phyloP scores from a whole-genome alignment of 1,140 invertebrate species.

The Stenopsyche tienmushanensis region DNA sequence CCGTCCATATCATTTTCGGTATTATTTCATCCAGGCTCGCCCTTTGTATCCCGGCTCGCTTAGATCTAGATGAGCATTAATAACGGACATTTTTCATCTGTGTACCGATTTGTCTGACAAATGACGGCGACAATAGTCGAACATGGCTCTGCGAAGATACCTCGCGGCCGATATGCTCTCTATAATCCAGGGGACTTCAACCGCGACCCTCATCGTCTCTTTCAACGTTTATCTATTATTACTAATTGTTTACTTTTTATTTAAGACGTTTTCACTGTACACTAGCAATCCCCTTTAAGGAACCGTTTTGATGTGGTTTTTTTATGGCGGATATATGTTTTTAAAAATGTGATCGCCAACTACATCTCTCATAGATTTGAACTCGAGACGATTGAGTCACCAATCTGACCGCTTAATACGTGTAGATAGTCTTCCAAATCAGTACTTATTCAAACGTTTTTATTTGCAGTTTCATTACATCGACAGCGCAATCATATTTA shows the following conservation, averaged over 20 bases:
- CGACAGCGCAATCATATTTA: too few relatives aligned
- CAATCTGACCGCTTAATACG: too few relatives aligned
- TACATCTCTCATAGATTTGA: too few relatives aligned
- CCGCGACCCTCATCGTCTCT: background rate
- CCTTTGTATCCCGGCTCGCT: slow-evolving; percentile 3
- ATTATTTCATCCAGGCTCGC: slow-evolving; percentile 10
- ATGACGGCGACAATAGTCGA: slow-evolving; percentile 39
- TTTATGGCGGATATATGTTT: too few relatives aligned
- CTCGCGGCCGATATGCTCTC: background rate
- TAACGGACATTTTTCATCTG: slow-evolving; percentile 39
- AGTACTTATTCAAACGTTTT: too few relatives aligned
- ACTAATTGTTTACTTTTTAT: background rate
- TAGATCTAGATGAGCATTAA: slow-evolving; percentile 26
- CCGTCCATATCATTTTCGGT: slow-evolving; percentile 22
- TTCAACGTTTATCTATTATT: background rate
- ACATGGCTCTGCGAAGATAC: slow-evolving; percentile 6
- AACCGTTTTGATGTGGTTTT: too few relatives aligned
- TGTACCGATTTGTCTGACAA: slow-evolving; percentile 40
- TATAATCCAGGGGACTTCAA: slow-evolving; percentile 9
- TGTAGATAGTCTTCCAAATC: too few relatives aligned
- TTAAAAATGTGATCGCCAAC: too few relatives aligned
- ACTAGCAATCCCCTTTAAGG: too few relatives aligned
- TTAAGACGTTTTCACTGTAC: too few relatives aligned
- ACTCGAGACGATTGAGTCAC: too few relatives aligned
- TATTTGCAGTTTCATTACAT: too few relatives aligned